Evolutionary conservation across 2,113 vertebrate species (phyloP).

Genomic region (Rutilus rutilus): DNA sequence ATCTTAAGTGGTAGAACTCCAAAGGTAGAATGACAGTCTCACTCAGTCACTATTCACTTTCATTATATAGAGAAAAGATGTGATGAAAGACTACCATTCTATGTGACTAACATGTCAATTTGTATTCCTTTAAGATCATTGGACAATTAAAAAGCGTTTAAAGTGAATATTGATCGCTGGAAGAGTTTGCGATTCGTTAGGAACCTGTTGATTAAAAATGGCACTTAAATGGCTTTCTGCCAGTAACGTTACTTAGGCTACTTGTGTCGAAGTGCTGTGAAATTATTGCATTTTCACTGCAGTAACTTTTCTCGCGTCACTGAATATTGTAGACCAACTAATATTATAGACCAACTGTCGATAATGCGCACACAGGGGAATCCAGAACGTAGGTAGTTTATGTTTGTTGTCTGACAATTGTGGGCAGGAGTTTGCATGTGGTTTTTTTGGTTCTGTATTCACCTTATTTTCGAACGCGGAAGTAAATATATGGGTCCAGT

Average conservation of each 20-base stretch:
- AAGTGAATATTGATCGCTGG: background rate
- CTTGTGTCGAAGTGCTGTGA: background rate
- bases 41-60: background rate
- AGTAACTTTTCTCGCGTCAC: background rate
- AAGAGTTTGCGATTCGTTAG: background rate
- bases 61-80: background rate
- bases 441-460: background rate
- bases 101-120: background rate
- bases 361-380: background rate
- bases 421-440: background rate
- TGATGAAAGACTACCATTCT: background rate
- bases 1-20: background rate
- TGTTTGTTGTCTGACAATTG: background rate
- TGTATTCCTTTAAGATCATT: background rate
- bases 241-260: no score
- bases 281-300: background rate
- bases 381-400: background rate
- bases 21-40: background rate
- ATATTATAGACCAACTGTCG: background rate
- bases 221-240: background rate
- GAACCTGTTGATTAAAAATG: slow-evolving; percentile 22
- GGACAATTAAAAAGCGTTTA: background rate
- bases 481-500: no score
- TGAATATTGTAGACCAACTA: background rate
- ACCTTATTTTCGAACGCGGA: no score